Evolutionary conservation across 2,888 invertebrate genomes (phyloP).

Genomic region (Caprella mutica): DNA sequence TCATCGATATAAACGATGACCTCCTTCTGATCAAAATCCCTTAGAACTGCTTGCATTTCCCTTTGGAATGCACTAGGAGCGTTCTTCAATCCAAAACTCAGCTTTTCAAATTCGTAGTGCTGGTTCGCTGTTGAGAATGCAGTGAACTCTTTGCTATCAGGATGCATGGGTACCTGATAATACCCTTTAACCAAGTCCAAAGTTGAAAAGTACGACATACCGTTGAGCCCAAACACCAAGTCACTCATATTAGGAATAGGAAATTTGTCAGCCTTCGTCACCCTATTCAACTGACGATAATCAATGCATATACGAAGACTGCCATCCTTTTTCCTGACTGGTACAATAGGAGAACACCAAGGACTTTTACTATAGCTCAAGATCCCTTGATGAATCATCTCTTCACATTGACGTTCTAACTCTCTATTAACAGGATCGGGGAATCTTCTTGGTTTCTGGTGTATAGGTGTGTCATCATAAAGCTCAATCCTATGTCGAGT

Average conservation of each 20-base stretch:
- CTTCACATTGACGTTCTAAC: slow-evolving; percentile 6
- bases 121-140: background rate
- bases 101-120: background rate
- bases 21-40: background rate
- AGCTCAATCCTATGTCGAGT: background rate
- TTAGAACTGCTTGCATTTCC: background rate
- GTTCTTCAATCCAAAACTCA: slow-evolving; percentile 1
- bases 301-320: background rate
- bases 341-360: background rate
- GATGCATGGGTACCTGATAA: background rate
- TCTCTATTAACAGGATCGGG: background rate
- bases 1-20: background rate
- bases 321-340: background rate
- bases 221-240: slow-evolving; percentile 7
- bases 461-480: background rate
- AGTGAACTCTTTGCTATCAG: background rate
- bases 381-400: background rate
- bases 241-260: background rate
- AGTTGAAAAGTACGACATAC: slow-evolving; percentile 1
- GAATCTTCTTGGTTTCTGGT: slow-evolving; percentile 1
- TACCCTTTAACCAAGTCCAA: background rate
- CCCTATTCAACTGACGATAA: background rate
- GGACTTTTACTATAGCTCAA: slow-evolving; percentile 5
- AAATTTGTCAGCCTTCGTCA: background rate
- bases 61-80: background rate